Percentiles rank a stretch among this genome's conserved stretches.
Evolutionary conservation across 2,888 invertebrate species (phyloP).

Genomic region (Oligia fasciuncula): DNA sequence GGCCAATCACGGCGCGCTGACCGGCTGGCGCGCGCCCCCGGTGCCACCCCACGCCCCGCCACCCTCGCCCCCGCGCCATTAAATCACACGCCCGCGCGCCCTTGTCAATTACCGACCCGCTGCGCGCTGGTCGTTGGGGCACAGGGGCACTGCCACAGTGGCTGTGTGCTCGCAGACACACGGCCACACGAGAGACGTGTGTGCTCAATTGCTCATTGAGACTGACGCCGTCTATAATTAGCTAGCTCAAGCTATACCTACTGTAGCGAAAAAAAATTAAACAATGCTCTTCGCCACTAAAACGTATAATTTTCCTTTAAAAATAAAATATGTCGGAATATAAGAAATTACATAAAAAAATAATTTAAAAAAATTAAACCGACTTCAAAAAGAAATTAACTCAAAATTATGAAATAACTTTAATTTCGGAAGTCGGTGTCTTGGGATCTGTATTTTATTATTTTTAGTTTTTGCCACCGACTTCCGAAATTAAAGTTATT

Average conservation of each 20-base stretch:
- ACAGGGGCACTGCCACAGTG: background rate
- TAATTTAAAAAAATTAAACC: too few species aligned
- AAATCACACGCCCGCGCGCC: conserved; percentile 67
- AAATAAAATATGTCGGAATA: too few species aligned
- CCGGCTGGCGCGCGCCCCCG: conserved; percentile 64
- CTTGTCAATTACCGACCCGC: conserved; percentile 69
- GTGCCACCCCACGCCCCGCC: conserved; percentile 65
- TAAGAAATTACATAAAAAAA: too few species aligned
- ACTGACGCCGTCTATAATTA: conserved; percentile 12
- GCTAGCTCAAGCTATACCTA: conserved; percentile 9
- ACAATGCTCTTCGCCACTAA: too few species aligned
- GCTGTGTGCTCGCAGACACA: background rate
- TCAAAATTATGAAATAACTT: too few species aligned
- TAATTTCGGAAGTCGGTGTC: too few species aligned
- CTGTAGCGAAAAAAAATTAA: too few species aligned
- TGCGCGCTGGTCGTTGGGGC: background rate
- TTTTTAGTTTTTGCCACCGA: too few species aligned
- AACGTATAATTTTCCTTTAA: too few species aligned
- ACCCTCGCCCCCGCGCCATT: conserved; percentile 64
- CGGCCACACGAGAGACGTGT: background rate
- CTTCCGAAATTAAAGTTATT: too few species aligned
- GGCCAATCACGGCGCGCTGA: conserved; percentile 59
- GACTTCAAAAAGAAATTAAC: too few species aligned
- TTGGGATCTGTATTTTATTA: too few species aligned
- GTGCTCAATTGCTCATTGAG: background rate